A percentile compares a stretch with the other conserved stretches of the same genome.
Conservation (phyloP, 2,888 invertebrate species). For the Philopedon plagiatum region DNA sequence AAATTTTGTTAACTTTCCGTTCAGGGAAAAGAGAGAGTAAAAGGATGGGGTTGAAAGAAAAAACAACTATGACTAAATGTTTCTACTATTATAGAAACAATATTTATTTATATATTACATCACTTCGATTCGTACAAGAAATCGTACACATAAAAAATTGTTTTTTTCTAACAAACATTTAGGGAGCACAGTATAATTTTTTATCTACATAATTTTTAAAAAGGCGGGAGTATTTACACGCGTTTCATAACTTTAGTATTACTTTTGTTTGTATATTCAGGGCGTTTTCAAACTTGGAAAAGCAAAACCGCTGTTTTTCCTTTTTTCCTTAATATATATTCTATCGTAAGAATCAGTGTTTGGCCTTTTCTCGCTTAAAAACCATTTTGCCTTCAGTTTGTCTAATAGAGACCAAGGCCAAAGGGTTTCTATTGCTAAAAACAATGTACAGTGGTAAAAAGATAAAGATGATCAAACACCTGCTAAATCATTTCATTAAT, state of each 20-base stretch:
- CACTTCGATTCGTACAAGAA: constrained; percentile 68
- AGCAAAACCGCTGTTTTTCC: neutral
- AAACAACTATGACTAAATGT: constrained; percentile 66
- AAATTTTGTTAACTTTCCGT: too few relatives aligned
- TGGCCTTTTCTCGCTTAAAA: constrained; percentile 10
- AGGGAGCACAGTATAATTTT: constrained; percentile 66
- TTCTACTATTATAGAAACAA: constrained; percentile 70
- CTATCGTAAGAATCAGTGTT: too few relatives aligned
- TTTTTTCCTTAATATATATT: constrained; percentile 22
- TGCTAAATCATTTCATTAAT: too few relatives aligned
- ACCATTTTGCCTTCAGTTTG: constrained; percentile 24
- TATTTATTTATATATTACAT: constrained; percentile 69
- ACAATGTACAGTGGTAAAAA: constrained; percentile 5
- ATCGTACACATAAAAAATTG: constrained; percentile 70
- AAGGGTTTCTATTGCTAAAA: constrained; percentile 21
- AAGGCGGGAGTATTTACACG: constrained; percentile 66
- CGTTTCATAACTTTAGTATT: constrained; percentile 54
- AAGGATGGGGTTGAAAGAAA: constrained; percentile 22
- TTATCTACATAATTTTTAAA: constrained; percentile 66
- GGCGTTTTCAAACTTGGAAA: constrained; percentile 13
- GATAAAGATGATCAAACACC: neutral
- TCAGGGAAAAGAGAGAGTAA: neutral
- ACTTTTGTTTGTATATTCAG: constrained; percentile 30
- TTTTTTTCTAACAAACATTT: constrained; percentile 67
- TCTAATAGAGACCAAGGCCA: constrained; percentile 35